Percentiles rank a stretch among this genome's conserved stretches.
Evolutionary conservation across 2,113 vertebrate genomes (phyloP).

Genomic region (Dermatemys mawii): DNA sequence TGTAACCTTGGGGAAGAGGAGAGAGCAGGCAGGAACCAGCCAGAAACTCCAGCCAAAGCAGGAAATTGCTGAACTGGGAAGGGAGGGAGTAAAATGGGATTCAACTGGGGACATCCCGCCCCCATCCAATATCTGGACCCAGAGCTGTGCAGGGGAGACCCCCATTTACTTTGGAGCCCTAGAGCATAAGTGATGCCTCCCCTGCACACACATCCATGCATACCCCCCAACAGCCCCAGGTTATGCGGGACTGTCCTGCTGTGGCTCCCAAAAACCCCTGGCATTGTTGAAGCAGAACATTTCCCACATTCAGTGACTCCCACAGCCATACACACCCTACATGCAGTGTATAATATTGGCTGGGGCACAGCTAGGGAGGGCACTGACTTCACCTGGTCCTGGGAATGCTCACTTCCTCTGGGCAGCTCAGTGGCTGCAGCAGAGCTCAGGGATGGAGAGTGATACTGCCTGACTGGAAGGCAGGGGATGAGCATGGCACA

Average conservation of each 20-base stretch:
- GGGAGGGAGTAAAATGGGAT: background rate
- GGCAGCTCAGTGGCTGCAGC: background rate
- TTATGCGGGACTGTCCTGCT: background rate
- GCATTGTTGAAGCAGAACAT: background rate
- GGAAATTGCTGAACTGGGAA: background rate
- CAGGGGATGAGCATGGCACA: background rate
- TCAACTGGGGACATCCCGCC: background rate
- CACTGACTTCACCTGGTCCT: background rate
- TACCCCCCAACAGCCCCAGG: background rate
- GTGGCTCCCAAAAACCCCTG: background rate
- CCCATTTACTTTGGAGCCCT: fast-evolving
- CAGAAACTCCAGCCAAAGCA: background rate
- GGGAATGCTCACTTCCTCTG: background rate
- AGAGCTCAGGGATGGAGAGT: background rate
- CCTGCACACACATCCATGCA: background rate
- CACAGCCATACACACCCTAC: background rate
- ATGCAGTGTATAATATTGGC: background rate
- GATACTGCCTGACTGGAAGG: background rate
- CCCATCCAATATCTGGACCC: background rate
- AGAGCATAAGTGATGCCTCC: fast-evolving
- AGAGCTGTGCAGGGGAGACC: fast-evolving
- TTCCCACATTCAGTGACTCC: background rate
- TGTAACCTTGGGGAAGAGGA: background rate
- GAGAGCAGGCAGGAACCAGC: background rate
- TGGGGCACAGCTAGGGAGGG: background rate